Evolutionary conservation across 2,797 vertebrate genomes (phyloP).

Genomic region (Sarcoramphus papa): DNA sequence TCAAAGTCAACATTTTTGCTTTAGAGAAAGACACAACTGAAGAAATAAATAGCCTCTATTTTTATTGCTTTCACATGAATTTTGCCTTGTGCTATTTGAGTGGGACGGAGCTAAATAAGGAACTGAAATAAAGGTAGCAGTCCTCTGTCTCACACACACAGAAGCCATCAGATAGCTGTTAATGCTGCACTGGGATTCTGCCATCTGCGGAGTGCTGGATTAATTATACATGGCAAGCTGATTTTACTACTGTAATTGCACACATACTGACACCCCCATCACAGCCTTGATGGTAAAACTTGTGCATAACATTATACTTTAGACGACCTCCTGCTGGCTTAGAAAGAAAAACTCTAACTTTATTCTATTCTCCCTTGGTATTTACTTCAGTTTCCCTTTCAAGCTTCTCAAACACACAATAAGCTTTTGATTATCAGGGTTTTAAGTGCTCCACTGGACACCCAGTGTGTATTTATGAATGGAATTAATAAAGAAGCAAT

Average conservation of each 20-base stretch:
- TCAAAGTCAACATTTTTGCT: neutral
- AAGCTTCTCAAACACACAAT: conserved; percentile 70
- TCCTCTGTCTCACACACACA: neutral
- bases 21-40: neutral
- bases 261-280: neutral
- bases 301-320: conserved; percentile 62
- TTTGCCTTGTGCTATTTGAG: neutral
- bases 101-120: neutral
- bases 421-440: conserved; percentile 75
- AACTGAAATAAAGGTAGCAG: neutral
- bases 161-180: neutral
- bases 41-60: neutral
- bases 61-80: neutral
- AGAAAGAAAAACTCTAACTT: conserved; percentile 68
- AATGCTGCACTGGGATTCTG: neutral
- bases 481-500: conserved; percentile 75
- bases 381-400: conserved; percentile 71
- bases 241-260: conserved; percentile 47
- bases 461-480: conserved; percentile 72
- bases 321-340: conserved; percentile 61
- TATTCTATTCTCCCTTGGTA: conserved; percentile 70
- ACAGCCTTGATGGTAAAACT: conserved; percentile 10
- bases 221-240: neutral
- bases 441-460: conserved; percentile 65
- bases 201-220: neutral